Evolutionary conservation across 2,888 invertebrate species (phyloP).

Genomic region (Melanargia galathea): DNA sequence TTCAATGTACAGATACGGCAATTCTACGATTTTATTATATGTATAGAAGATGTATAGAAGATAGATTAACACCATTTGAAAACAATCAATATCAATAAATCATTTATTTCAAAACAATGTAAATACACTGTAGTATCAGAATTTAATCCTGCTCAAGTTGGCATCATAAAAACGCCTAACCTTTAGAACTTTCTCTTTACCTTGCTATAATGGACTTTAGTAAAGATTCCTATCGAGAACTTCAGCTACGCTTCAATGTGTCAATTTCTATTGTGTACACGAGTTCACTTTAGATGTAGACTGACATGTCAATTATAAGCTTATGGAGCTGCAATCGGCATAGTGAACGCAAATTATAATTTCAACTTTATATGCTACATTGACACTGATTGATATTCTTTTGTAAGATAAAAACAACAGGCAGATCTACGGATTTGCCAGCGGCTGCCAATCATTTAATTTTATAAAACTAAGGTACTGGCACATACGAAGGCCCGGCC

Average conservation of each 20-base stretch:
- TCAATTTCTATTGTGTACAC: background rate
- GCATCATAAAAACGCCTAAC: background rate
- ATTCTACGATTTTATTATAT: no score
- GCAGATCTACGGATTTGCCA: constrained; percentile 4
- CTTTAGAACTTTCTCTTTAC: constrained; percentile 2
- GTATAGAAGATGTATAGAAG: no score
- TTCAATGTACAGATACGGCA: no score
- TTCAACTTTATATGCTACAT: background rate
- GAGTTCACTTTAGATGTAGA: background rate
- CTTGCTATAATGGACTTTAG: background rate
- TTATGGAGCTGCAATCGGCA: background rate
- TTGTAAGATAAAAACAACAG: constrained; percentile 11
- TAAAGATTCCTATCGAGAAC: background rate
- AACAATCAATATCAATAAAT: no score
- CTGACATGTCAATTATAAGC: constrained; percentile 3
- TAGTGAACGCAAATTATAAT: constrained; percentile 7
- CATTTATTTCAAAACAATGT: no score
- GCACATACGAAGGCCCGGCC: no score
- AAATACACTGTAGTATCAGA: no score
- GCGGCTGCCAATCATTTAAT: constrained; percentile 9
- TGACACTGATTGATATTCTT: constrained; percentile 8
- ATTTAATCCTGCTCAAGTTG: background rate
- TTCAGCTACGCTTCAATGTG: constrained; percentile 1
- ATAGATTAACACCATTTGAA: no score
- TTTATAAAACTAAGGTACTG: background rate